phyloP scores from a whole-genome alignment of 2,797 vertebrate genomes.

The Toxotes lorentzi region DNA sequence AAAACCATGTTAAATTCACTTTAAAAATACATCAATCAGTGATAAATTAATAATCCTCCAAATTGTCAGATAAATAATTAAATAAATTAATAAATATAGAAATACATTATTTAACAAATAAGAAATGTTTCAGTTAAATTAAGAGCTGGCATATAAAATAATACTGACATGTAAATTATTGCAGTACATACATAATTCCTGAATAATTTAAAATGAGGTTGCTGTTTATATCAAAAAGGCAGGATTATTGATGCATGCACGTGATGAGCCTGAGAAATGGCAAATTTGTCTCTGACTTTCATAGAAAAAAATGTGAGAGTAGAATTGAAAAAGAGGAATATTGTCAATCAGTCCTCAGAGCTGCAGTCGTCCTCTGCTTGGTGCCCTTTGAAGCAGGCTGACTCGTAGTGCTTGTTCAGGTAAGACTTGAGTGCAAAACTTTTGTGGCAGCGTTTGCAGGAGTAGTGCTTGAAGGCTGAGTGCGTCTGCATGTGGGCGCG shows the following conservation, averaged over 20 bases:
- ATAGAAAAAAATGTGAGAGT: conserved; percentile 39
- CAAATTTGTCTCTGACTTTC: conserved; percentile 31
- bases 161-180: conserved; percentile 70
- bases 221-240: conserved; percentile 71
- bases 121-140: conserved; percentile 58
- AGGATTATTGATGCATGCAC: conserved; percentile 65
- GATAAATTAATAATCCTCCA: conserved; percentile 70
- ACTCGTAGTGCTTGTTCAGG: conserved; percentile 96
- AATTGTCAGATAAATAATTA: conserved; percentile 72
- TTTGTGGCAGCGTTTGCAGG: conserved; percentile 92
- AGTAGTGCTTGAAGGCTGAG: conserved; percentile 93
- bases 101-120: conserved; percentile 49
- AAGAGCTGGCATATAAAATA: conserved; percentile 68
- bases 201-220: conserved; percentile 64
- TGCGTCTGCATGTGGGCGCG: conserved; percentile 96
- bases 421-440: conserved; percentile 95
- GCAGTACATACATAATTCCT: conserved; percentile 62
- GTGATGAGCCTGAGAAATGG: conserved; percentile 49
- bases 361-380: conserved; percentile 74
- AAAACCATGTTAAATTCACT: conserved; percentile 44
- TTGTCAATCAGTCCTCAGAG: conserved; percentile 64
- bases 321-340: not conserved
- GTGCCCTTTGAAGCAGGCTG: conserved; percentile 90
- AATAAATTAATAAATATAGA: conserved; percentile 74
- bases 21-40: conserved; percentile 61